Conservation (phyloP, 1,140 invertebrate species). For the Zaprionus ornatus region DNA sequence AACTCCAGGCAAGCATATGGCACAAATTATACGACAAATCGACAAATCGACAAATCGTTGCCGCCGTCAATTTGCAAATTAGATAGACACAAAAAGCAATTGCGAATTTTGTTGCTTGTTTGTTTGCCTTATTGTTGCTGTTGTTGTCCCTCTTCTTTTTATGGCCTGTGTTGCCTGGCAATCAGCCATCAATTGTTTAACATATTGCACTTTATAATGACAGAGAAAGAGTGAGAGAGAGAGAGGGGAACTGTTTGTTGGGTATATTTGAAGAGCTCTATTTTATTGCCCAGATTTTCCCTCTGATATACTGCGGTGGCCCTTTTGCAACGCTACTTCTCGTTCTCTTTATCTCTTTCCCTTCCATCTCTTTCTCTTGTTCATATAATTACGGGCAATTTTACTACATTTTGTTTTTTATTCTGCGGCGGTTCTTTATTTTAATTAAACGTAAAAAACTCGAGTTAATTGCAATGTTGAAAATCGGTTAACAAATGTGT, state of each 20-base stretch:
- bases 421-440: constrained; percentile 1
- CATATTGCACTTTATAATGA: constrained; percentile 64
- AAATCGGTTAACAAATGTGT: constrained; percentile 7
- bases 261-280: not conserved
- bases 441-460: not conserved
- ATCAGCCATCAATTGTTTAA: constrained; percentile 72
- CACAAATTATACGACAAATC: constrained; percentile 65
- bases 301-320: constrained; percentile 10
- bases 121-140: constrained; percentile 21
- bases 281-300: constrained; percentile 42
- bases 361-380: not conserved
- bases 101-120: constrained; percentile 56
- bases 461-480: constrained; percentile 4
- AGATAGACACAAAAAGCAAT: constrained; percentile 43
- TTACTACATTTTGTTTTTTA: constrained; percentile 20
- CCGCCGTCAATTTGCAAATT: constrained; percentile 68
- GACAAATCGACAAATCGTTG: constrained; percentile 39
- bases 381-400: constrained; percentile 35
- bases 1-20: constrained; percentile 60
- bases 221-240: not conserved
- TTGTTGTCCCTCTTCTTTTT: constrained; percentile 13
- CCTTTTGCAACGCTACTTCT: not conserved
- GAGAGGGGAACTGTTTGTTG: not conserved
- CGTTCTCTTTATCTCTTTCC: not conserved
- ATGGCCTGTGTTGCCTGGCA: constrained; percentile 50